Evolutionary conservation across 1,140 invertebrate species (phyloP).

Genomic region (Camponotus pennsylvanicus): DNA sequence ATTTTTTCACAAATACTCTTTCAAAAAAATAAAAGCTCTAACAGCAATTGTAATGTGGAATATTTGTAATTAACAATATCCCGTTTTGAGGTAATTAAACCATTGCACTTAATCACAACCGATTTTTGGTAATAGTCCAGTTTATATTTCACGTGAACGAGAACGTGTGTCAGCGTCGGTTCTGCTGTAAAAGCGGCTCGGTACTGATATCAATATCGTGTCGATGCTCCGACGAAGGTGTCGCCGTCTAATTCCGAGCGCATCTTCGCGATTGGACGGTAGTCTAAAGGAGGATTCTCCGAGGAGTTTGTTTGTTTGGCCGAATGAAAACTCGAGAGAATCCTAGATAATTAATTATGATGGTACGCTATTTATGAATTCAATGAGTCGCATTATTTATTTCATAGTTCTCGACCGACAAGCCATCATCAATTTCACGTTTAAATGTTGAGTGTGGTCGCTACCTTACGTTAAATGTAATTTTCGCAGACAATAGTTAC

Average conservation of each 20-base stretch:
- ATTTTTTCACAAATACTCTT: neutral
- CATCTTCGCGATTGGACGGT: slow-evolving; percentile 33
- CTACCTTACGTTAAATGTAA: neutral
- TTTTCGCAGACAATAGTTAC: slow-evolving; percentile 29
- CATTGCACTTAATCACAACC: neutral
- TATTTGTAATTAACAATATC: slow-evolving; percentile 3
- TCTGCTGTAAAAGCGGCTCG: slow-evolving; percentile 59
- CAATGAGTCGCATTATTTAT: slow-evolving; percentile 23
- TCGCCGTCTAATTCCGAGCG: slow-evolving; percentile 66
- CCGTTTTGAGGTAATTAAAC: neutral
- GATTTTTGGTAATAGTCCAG: neutral
- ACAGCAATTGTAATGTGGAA: neutral
- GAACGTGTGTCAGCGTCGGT: slow-evolving; percentile 53
- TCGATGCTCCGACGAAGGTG: slow-evolving; percentile 61
- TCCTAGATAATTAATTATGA: slow-evolving; percentile 4
- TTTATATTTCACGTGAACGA: slow-evolving; percentile 35
- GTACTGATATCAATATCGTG: slow-evolving; percentile 48
- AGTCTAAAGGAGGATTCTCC: neutral
- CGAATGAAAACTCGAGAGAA: neutral
- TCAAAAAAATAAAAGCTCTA: neutral
- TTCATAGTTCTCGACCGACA: neutral
- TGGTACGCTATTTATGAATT: neutral
- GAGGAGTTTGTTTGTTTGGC: neutral
- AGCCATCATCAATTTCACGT: neutral
- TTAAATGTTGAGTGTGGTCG: slow-evolving; percentile 12